Percentiles rank a stretch among this genome's conserved stretches.
phyloP scores from a whole-genome alignment of 2,113 vertebrate genomes.

The Eleginops maclovinus region DNA sequence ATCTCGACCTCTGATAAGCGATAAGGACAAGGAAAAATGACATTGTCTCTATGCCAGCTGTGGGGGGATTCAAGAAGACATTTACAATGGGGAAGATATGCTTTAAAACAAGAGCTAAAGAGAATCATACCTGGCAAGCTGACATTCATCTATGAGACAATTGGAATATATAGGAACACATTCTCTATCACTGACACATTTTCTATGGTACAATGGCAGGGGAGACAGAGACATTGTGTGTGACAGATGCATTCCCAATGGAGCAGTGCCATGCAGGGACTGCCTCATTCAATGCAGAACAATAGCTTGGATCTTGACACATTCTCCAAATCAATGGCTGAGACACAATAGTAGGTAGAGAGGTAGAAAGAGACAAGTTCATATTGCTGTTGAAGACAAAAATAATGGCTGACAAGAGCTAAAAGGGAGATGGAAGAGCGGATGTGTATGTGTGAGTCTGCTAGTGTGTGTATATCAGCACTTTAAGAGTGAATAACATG shows the following conservation, averaged over 20 bases:
- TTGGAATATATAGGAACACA: slow-evolving; percentile 52
- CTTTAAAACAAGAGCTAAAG: slow-evolving; percentile 35
- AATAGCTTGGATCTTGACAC: slow-evolving; percentile 74
- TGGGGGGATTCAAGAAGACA: slow-evolving; percentile 39
- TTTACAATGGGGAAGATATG: slow-evolving; percentile 34
- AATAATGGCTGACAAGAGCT: slow-evolving; percentile 66
- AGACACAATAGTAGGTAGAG: slow-evolving; percentile 58
- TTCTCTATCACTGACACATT: slow-evolving; percentile 66
- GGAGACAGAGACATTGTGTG: slow-evolving; percentile 66
- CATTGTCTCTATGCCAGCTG: background rate
- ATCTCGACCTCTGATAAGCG: slow-evolving; percentile 37
- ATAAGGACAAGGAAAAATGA: slow-evolving; percentile 42
- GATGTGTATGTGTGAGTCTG: slow-evolving; percentile 16
- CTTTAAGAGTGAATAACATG: slow-evolving; percentile 52
- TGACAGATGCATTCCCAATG: slow-evolving; percentile 74
- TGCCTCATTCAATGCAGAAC: slow-evolving; percentile 70
- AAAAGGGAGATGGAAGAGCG: slow-evolving; percentile 33
- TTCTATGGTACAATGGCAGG: slow-evolving; percentile 57
- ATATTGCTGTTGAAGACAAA: slow-evolving; percentile 60
- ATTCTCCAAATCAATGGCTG: slow-evolving; percentile 65
- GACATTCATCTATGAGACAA: slow-evolving; percentile 60
- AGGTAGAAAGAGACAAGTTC: slow-evolving; percentile 61
- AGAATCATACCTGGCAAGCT: slow-evolving; percentile 53
- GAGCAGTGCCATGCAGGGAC: slow-evolving; percentile 60
- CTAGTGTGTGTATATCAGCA: slow-evolving; percentile 41